Percentiles rank a stretch among this genome's conserved stretches.
These are phyloP conservation scores for Podabrus alpinus DNA, from an alignment of 2,888 invertebrate species.

Conservation along the genomic window DNA sequence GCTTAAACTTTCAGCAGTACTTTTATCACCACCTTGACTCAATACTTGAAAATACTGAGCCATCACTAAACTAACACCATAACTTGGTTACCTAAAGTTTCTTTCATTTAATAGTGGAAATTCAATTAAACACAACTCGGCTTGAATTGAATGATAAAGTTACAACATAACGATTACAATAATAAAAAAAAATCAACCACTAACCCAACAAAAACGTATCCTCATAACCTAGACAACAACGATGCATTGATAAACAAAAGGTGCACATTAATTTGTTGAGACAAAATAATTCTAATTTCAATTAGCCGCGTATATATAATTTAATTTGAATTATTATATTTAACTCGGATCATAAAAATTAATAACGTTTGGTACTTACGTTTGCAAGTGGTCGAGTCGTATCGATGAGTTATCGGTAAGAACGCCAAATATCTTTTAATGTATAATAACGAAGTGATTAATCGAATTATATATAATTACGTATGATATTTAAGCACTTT, in stretches of 20 bases:
- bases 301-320: neutral
- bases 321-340: neutral
- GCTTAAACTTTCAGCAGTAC: constrained; percentile 64
- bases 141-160: neutral
- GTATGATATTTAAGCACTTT: neutral
- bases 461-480: neutral
- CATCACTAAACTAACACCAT: constrained; percentile 54
- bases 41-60: constrained; percentile 73
- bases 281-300: neutral
- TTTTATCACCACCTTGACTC: constrained; percentile 58
- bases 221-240: neutral
- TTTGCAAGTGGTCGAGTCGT: neutral
- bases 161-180: neutral
- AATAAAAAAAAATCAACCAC: neutral
- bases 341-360: neutral
- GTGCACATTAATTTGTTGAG: too few species aligned
- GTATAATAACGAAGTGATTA: neutral
- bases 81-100: neutral
- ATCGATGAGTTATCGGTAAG: neutral
- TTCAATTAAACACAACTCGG: neutral
- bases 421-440: neutral
- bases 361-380: neutral
- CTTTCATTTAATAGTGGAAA: neutral
- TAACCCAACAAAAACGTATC: neutral
- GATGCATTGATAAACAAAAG: neutral